Conservation (phyloP, 2,113 vertebrate species). For the Corythornis vintsioides region DNA sequence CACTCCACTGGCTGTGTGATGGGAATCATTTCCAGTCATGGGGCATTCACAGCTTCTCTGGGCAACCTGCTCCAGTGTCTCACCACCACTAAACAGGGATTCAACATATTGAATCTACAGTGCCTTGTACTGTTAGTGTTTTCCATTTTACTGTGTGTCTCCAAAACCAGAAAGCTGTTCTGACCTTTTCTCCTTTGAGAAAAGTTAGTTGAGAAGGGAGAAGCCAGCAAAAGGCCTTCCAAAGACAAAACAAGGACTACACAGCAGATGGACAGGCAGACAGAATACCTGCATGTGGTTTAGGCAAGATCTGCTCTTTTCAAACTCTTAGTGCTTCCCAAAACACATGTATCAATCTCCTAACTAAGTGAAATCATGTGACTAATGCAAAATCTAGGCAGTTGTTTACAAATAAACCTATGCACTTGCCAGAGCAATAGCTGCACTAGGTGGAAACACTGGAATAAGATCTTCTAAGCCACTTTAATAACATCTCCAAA, state of each 20-base stretch:
- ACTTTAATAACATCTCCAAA: neutral
- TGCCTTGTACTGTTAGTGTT: neutral
- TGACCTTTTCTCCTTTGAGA: neutral
- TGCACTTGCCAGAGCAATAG: neutral
- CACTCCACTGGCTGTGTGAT: neutral
- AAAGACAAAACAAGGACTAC: neutral
- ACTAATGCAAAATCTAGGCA: neutral
- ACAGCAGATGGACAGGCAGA: neutral
- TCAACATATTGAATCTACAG: neutral
- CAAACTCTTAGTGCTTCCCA: neutral
- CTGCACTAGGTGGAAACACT: neutral
- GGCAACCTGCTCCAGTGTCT: neutral
- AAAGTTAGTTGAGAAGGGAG: neutral
- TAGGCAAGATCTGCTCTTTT: neutral
- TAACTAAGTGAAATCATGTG: neutral
- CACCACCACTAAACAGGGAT: neutral
- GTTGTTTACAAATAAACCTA: neutral
- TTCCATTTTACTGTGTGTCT: neutral
- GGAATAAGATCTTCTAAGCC: conserved; percentile 7
- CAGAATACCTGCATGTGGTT: neutral
- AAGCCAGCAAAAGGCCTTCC: neutral
- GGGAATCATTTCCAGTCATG: neutral
- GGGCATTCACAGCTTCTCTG: neutral
- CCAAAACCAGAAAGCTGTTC: neutral
- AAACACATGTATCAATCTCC: neutral